Base-by-base conservation (phyloP, 2,888 invertebrate genomes). In the Eulithis prunata region DNA sequence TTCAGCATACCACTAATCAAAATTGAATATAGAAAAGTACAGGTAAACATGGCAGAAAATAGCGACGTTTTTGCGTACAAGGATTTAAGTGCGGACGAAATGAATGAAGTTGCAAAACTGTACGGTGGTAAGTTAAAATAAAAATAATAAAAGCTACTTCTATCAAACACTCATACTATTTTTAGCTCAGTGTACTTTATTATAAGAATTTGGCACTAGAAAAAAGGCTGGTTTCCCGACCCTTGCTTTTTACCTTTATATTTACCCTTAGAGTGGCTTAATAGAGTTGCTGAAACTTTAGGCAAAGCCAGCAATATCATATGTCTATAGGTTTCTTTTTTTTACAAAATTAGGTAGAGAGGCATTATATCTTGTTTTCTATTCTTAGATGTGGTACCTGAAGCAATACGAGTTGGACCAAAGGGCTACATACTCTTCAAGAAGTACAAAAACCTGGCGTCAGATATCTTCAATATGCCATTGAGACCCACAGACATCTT, bases 381-480 rank as follows among this genome's bases (percentile, higher is more conserved):
- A 14, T 46, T 28, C 5, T 8, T 32, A 57, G 64, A 53, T 38
- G 10, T 4, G 0, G 41, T 13, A 5, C 10, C 3, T 3, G 95
- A 95, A 13, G 96, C 95, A 81, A 94, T 96, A 0, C 95, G 95
- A 77, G 95, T 96, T 7, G 96, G 96, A 0, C 94, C 95, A 0
- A 94, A 96, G 75, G 95, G 95, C 0, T 80, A 74, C 65, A 28
- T 66, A 5, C 46, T 77, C 14, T 57, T 36, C 7, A 70, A 65
- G 51, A 43, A 62, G 12, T 78, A 75, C 57, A 64, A 59, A 49
- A 68, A 87, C n/a, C 93, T 95, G 62, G 95, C 95, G 0, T 84
- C 90, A 13, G 85, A 91, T 12, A 95, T 95, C 76, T 95, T 94
- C 77, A 94, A 95, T 77, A 95, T 96, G 78, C 83, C 64, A n/a